A percentile compares a stretch with the other conserved stretches of the same genome.
These are phyloP conservation scores for Ernsta delagoae DNA, from an alignment of 2,888 invertebrate genomes.

Conservation along the genomic window DNA sequence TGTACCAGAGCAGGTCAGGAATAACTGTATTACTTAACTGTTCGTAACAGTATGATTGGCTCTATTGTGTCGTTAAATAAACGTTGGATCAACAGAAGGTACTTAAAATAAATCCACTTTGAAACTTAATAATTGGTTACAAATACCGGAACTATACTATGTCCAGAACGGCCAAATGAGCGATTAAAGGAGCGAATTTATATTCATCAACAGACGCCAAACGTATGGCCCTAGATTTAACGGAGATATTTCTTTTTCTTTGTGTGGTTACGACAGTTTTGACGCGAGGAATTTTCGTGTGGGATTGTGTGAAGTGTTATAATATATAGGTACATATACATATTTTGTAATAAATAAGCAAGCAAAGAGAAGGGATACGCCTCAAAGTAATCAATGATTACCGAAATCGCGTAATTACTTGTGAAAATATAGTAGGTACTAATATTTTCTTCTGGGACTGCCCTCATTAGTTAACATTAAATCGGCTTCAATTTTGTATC, in stretches of 20 bases:
- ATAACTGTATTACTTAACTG: background rate
- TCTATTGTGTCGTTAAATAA: background rate
- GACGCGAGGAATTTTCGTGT: too few relatives aligned
- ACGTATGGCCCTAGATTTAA: too few relatives aligned
- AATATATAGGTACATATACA: background rate
- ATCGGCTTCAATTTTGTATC: background rate
- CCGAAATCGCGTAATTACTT: background rate
- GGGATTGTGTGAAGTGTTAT: too few relatives aligned
- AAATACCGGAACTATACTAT: too few relatives aligned
- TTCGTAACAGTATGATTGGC: background rate
- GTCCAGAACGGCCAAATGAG: too few relatives aligned
- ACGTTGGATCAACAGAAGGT: background rate
- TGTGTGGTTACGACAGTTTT: too few relatives aligned
- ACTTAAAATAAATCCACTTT: too few relatives aligned
- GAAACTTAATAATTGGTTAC: too few relatives aligned
- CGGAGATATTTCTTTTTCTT: too few relatives aligned
- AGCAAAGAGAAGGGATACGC: background rate
- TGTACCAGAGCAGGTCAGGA: constrained; percentile 16
- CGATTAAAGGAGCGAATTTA: too few relatives aligned
- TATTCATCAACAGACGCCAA: too few relatives aligned
- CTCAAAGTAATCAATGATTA: constrained; percentile 4
- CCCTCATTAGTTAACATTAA: background rate
- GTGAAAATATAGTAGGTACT: background rate
- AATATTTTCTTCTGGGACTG: background rate
- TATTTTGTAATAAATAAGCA: background rate